Evolutionary conservation across 2,113 vertebrate species (phyloP).

Genomic region (Chionomys nivalis): DNA sequence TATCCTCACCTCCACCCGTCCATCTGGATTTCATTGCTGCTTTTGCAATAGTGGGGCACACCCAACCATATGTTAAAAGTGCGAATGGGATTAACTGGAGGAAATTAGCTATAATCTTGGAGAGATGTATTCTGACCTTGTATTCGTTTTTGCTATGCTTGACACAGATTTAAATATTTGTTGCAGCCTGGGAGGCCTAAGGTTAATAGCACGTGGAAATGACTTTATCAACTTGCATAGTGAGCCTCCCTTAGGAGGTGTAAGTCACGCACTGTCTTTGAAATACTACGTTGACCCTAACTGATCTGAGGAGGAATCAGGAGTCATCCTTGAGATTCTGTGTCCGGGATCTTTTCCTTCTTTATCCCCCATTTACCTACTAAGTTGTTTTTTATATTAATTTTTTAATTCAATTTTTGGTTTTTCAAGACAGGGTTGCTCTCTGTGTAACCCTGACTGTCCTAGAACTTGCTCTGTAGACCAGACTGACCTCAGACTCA

Average conservation of each 20-base stretch:
- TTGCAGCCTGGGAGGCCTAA: background rate
- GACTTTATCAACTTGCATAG: background rate
- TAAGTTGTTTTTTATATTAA: background rate
- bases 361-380: background rate
- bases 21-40: background rate
- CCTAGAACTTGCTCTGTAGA: background rate
- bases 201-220: slow-evolving; percentile 31
- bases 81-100: background rate
- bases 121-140: background rate
- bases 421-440: background rate
- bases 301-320: background rate
- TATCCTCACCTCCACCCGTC: background rate
- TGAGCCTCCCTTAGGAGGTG: background rate
- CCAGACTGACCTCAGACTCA: background rate
- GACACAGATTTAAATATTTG: background rate
- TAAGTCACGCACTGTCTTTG: background rate
- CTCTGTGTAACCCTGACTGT: background rate
- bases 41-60: accelerated
- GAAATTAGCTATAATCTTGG: background rate
- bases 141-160: slow-evolving; percentile 14
- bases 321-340: background rate
- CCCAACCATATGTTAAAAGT: background rate
- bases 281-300: background rate
- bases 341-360: background rate
- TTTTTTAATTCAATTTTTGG: background rate